A percentile compares a stretch with the other conserved stretches of the same genome.
Evolutionary conservation across 2,113 vertebrate genomes (phyloP).

Genomic region (Heterochromis multidens): DNA sequence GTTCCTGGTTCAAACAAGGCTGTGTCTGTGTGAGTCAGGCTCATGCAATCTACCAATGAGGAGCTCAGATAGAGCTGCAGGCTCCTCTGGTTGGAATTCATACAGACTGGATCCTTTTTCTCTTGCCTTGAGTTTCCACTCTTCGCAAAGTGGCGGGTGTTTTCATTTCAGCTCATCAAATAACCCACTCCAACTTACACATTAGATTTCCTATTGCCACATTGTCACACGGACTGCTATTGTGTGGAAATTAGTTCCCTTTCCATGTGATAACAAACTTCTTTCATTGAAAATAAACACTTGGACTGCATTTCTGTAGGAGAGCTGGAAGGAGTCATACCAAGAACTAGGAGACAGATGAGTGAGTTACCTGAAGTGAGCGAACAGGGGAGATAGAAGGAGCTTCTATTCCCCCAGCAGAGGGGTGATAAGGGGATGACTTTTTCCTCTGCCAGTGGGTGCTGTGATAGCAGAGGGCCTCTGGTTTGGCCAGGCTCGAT

Average conservation of each 20-base stretch:
- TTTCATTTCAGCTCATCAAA: slow-evolving; percentile 30
- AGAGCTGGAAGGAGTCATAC: too few species aligned
- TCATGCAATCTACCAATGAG: background rate
- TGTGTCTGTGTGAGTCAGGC: slow-evolving; percentile 1
- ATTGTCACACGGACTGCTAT: slow-evolving; percentile 1
- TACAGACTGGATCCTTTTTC: background rate
- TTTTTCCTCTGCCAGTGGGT: slow-evolving; percentile 30
- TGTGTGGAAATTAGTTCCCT: slow-evolving; percentile 48
- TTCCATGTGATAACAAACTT: slow-evolving; percentile 41
- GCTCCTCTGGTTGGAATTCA: background rate
- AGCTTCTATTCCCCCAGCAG: slow-evolving; percentile 3
- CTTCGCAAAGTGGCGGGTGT: background rate
- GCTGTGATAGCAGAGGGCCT: slow-evolving; percentile 50
- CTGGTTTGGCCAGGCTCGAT: slow-evolving; percentile 46
- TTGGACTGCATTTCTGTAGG: background rate
- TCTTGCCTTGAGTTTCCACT: background rate
- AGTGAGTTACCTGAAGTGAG: slow-evolving; percentile 33
- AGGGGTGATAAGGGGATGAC: slow-evolving; percentile 52
- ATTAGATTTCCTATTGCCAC: slow-evolving; percentile 42
- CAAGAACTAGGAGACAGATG: background rate
- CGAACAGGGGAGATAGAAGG: background rate
- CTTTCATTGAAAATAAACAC: slow-evolving; percentile 49
- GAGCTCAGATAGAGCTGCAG: background rate
- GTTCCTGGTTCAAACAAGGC: background rate
- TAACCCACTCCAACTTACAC: slow-evolving; percentile 5